phyloP scores from a whole-genome alignment of 2,797 vertebrate species.

The Paguma larvata region DNA sequence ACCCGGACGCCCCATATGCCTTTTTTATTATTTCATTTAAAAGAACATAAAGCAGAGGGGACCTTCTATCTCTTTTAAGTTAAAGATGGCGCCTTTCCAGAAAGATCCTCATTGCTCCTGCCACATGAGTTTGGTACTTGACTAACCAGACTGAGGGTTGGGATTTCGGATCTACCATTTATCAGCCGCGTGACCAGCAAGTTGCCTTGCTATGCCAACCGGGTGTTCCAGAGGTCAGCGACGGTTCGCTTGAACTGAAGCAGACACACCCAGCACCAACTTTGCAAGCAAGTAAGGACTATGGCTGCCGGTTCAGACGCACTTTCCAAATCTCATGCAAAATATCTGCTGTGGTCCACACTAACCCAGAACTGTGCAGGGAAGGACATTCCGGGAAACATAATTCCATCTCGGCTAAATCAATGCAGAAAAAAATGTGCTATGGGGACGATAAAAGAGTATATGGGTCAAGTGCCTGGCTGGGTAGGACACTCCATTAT shows the following conservation, averaged over 20 bases:
- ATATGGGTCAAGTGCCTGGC: neutral
- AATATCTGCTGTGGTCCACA: neutral
- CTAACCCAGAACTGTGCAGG: neutral
- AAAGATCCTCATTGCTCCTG: too few species aligned
- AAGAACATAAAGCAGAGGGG: neutral
- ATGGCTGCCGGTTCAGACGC: neutral
- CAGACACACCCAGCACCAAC: neutral
- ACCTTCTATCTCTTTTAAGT: neutral
- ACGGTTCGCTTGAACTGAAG: fast-evolving
- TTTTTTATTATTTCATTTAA: neutral
- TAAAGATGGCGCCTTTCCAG: neutral
- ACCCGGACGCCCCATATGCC: neutral
- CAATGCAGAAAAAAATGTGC: neutral
- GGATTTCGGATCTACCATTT: neutral
- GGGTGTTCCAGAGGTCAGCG: neutral
- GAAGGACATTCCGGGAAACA: neutral
- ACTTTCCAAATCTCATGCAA: neutral
- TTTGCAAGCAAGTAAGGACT: neutral
- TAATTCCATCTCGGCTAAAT: neutral
- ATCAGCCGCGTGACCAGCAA: neutral
- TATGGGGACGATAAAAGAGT: neutral
- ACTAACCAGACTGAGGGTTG: neutral
- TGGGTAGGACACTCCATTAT: neutral
- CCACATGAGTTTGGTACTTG: neutral
- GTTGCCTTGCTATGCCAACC: neutral